Percentiles rank a stretch among this genome's conserved stretches.
phyloP scores from a whole-genome alignment of 2,113 vertebrate species.

The Malurus cyaneus region DNA sequence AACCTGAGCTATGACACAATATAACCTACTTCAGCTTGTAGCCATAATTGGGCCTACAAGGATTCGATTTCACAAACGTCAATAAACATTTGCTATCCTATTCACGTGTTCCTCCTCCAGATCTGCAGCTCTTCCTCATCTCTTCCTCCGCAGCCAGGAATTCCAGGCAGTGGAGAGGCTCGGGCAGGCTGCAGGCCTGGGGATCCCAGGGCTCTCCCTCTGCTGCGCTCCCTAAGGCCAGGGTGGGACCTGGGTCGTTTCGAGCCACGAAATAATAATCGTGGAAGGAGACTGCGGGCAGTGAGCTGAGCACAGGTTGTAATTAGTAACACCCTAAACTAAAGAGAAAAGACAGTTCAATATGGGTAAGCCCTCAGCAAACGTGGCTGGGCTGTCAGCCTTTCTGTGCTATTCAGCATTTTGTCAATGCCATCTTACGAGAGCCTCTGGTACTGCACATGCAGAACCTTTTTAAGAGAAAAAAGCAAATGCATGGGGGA shows the following conservation, averaged over 20 bases:
- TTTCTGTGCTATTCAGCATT: neutral
- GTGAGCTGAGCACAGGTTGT: neutral
- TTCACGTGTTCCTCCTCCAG: neutral
- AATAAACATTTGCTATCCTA: neutral
- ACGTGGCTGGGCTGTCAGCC: neutral
- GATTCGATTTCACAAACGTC: neutral
- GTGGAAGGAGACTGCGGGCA: neutral
- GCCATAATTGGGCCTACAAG: neutral
- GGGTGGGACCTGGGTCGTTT: neutral
- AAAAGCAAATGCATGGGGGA: neutral
- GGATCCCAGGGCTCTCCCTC: accelerated
- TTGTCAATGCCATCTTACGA: slow-evolving; percentile 36
- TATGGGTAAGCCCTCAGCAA: neutral
- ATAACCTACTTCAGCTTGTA: neutral
- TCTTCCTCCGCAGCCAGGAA: neutral
- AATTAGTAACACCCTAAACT: neutral
- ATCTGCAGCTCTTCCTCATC: neutral
- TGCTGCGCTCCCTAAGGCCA: neutral
- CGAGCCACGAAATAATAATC: neutral
- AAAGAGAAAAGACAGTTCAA: neutral
- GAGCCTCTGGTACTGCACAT: slow-evolving; percentile 21
- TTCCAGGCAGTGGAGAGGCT: neutral
- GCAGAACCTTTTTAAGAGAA: neutral
- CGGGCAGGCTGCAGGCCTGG: neutral
- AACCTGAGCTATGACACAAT: neutral